Evolutionary conservation across 2,888 invertebrate genomes (phyloP), one percentile per base, ranked within the genome.

Genomic region (Hyppa rectilinea): DNA sequence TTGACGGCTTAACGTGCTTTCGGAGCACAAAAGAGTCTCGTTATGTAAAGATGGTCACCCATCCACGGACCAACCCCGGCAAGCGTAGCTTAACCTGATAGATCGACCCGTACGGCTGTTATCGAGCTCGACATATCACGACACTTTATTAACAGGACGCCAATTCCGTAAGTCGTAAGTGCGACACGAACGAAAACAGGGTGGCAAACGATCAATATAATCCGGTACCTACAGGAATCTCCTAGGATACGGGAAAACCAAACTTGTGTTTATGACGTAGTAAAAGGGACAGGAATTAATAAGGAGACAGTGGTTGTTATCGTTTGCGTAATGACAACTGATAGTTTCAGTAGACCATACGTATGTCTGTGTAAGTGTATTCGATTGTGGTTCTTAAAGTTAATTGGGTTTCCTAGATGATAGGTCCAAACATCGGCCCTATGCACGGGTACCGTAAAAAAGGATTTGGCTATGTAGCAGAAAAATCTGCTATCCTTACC

Each of bases 241-340:
- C 88, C 89, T 86, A 86, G 89, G 89, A 76, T 83, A 89, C 89
- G 78, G 73, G 84, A 80, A 87, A 76, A 66, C 83, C 87, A 86
- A 87, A 86, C 87, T 71, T 64, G 49, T 34, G 60, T 36, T 67
- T 43, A 20, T 59, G 31, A 56, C 40, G 53, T 52, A 60, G 26
- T 23, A 56, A 53, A 53, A 58, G 61, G 71, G 75, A 81, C 63
- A 58, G 47, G 17, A 52, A 83, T 10, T 0, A 34, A 14, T 60
- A 40, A 29, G 40, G 49, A 61, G 62, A 29, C 12, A 34, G n/a
- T 9, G 10, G 4, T 4, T 26, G 47, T 40, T 40, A 70, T 29
- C 34, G 26, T 34, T 47, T 17, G 17, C 17, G 6, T 9, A 26
- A 23, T 45, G 20, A 63, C 29, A 23, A 20, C 23, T 69, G 23